Conservation (phyloP, 2,888 invertebrate species). For the Argynnis bischoffii region DNA sequence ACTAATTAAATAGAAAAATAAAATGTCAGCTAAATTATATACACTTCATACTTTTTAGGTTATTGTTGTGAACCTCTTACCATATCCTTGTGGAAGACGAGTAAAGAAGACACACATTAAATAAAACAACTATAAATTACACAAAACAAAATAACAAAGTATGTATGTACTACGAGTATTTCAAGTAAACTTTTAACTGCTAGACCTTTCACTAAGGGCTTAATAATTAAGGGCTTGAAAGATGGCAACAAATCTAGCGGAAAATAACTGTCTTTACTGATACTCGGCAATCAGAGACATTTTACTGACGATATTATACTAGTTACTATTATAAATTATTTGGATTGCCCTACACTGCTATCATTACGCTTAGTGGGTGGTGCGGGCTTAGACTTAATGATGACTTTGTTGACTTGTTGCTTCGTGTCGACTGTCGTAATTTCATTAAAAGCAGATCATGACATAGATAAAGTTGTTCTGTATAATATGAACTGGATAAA, state of each 20-base stretch:
- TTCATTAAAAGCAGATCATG: constrained; percentile 37
- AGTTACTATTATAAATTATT: constrained; percentile 43
- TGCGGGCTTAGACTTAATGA: constrained; percentile 32
- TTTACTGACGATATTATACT: constrained; percentile 32
- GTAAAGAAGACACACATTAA: too few relatives aligned
- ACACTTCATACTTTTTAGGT: too few relatives aligned
- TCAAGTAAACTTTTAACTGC: neutral
- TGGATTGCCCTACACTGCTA: constrained; percentile 42
- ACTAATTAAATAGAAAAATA: too few relatives aligned
- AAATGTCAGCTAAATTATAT: too few relatives aligned
- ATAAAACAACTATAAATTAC: neutral
- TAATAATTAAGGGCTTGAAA: constrained; percentile 46
- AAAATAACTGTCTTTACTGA: constrained; percentile 53
- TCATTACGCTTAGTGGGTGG: constrained; percentile 52
- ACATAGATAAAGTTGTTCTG: constrained; percentile 24
- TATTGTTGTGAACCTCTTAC: too few relatives aligned
- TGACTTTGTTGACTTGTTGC: constrained; percentile 35
- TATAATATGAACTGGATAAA: constrained; percentile 22
- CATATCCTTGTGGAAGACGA: too few relatives aligned
- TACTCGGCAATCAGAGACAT: constrained; percentile 41
- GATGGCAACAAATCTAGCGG: constrained; percentile 49
- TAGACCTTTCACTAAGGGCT: constrained; percentile 47
- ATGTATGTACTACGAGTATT: neutral
- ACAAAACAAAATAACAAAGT: neutral
- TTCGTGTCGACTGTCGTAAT: constrained; percentile 27